Evolutionary conservation across 2,113 vertebrate species (phyloP), one percentile per base, ranked within the genome.

Genomic region (Uria lomvia): DNA sequence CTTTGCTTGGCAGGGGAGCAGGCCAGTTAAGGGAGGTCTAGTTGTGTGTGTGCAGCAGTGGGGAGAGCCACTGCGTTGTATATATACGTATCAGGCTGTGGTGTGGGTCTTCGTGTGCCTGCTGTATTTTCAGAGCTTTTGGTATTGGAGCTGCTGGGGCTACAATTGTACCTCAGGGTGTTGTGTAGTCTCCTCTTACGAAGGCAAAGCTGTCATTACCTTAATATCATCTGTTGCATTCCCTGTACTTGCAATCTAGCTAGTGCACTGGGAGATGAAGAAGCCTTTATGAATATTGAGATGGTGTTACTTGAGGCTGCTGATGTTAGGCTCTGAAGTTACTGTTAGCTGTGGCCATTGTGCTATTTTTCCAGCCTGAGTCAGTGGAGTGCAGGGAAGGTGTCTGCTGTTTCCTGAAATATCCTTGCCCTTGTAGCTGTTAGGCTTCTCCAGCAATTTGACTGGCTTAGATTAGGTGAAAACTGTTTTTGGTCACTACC

Each of bases 71-170:
- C 8, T 32, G 26, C 0, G 0, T 34, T n/a, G 14, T 42, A 8
- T 2, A 1, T 15, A 20, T 6, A 0, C 0, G 2, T 52, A 12
- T 5, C 34, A 14, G 71, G 55, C 72, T 49, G 42, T 7, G 6
- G 52, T 32, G 40, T 7, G 2, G 73, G n/a, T 43, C 30, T 26
- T 38, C 11, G n/a, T 11, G 29, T 42, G 40, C 72, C 36, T 62
- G 30, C 5, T 62, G 55, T 66, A 15, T 77, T 43, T 80, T 32
- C 88, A 73, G 60, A 62, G 29, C 66, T 53, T 12, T 42, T 63
- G 15, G n/a, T 83, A 19, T 60, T 11, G 1, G 66, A 86, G 68
- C 83, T 90, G 49, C 56, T 72, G 60, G 55, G 49, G 56, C 70
- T 72, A 14, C 34, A 21, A 4, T 4, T 53, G 62, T 49, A 60